Base-by-base conservation (phyloP, 1,140 invertebrate genomes). In the Agrypnia vestita region DNA sequence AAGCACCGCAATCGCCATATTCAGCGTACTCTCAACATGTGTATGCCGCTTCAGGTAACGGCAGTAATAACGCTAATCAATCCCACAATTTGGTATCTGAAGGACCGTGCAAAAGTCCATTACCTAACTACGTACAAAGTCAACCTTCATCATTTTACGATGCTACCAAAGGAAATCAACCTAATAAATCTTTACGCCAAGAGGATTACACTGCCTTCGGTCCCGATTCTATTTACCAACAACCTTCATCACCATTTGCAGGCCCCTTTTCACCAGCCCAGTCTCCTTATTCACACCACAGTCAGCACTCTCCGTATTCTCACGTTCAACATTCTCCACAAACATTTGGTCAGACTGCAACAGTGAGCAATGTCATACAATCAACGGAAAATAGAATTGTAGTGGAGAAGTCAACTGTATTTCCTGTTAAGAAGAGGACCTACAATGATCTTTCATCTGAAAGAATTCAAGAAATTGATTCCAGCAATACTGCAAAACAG, bases 11-110 rank as follows among this genome's bases (percentile, higher is more conserved):
- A 13, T 90, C 90, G 4, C 89, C 90, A 15, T 93, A 92, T 87
- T 89, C 91, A 4, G 90, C 92, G 56, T 92, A 92, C 84, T 90
- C 91, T 10, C 91, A 91, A 86, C 92, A 91, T 81, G 92, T 91
- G 49, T 93, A 91, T 84, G 92, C 90, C 49, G 90, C 89, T 19
- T 15, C 67, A 6, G 90, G 90, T 47, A 91, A 85, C 15, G 35
- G 77, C 43, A 15, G 43, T 43, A 87, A 87, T 1, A 85, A 89
- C 87, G 82, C 85, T 86, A 0, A 78, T 53, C 44, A 87, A 85
- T 7, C 85, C 86, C 87, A 87, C 3, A 86, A 86, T 79, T 88
- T 88, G 79, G 87, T 86, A 76, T 83, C 87, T 6, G 89, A 89
- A 62, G 46, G 51, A 53, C 87, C 88, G 35, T 89, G 85, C 59